phyloP scores from a whole-genome alignment of 2,888 invertebrate genomes.

The Acanthosepion lycidas region DNA sequence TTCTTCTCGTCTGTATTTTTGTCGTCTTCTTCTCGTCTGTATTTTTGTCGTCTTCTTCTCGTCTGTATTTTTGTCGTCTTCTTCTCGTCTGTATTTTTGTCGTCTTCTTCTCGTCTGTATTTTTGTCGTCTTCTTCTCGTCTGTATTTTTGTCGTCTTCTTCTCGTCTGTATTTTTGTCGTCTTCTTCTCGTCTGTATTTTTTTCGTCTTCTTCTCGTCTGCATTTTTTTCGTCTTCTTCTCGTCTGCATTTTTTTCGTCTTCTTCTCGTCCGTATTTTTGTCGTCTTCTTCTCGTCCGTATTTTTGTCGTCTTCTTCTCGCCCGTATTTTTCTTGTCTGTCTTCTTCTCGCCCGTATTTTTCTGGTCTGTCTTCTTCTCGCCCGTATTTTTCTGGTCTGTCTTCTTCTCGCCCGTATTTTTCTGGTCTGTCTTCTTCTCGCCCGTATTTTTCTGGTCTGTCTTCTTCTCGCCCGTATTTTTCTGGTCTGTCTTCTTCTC shows the following conservation, averaged over 20 bases:
- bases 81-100: neutral
- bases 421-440: neutral
- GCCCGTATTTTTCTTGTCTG: neutral
- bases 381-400: neutral
- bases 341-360: no score
- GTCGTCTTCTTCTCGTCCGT: no score
- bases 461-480: no score
- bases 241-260: no score
- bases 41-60: no score
- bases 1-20: no score
- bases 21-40: no score
- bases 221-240: neutral
- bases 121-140: no score
- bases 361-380: neutral
- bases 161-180: neutral
- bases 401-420: no score
- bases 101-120: no score
- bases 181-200: neutral
- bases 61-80: neutral
- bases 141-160: neutral
- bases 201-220: neutral
- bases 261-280: neutral
- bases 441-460: neutral
- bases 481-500: neutral
- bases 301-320: neutral